Percentiles rank a stretch among this genome's conserved stretches.
Evolutionary conservation across 2,888 invertebrate species (phyloP).

Genomic region (Clunio marinus): DNA sequence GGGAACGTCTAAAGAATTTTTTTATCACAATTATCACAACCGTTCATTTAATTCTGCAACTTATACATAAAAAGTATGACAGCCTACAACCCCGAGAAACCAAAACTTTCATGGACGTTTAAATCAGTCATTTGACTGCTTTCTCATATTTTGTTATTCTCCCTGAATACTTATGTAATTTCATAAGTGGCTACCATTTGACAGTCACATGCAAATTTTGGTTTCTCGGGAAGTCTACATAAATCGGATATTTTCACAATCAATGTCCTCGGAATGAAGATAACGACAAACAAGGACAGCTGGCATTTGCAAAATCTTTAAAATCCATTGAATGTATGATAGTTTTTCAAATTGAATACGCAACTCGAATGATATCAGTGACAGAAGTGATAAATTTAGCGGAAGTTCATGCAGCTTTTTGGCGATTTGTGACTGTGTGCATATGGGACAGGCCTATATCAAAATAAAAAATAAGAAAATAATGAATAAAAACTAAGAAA

Average conservation of each 20-base stretch:
- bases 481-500: constrained; percentile 43
- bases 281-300: constrained; percentile 48
- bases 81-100: too few relatives aligned
- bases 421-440: constrained; percentile 45
- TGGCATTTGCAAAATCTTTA: constrained; percentile 49
- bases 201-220: too few relatives aligned
- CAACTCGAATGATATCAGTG: constrained; percentile 46
- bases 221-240: constrained; percentile 40
- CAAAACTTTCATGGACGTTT: too few relatives aligned
- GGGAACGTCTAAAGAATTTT: too few relatives aligned
- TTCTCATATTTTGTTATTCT: too few relatives aligned
- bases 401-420: constrained; percentile 49
- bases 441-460: constrained; percentile 48
- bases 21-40: too few relatives aligned
- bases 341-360: constrained; percentile 47
- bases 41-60: too few relatives aligned
- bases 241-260: constrained; percentile 46
- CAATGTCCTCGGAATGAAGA: constrained; percentile 43
- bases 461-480: constrained; percentile 43
- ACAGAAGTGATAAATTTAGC: constrained; percentile 45
- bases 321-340: constrained; percentile 47
- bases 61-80: too few relatives aligned
- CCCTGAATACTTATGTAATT: too few relatives aligned
- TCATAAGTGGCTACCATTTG: too few relatives aligned
- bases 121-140: too few relatives aligned